phyloP scores from a whole-genome alignment of 2,797 vertebrate genomes.

The Argentina silus region DNA sequence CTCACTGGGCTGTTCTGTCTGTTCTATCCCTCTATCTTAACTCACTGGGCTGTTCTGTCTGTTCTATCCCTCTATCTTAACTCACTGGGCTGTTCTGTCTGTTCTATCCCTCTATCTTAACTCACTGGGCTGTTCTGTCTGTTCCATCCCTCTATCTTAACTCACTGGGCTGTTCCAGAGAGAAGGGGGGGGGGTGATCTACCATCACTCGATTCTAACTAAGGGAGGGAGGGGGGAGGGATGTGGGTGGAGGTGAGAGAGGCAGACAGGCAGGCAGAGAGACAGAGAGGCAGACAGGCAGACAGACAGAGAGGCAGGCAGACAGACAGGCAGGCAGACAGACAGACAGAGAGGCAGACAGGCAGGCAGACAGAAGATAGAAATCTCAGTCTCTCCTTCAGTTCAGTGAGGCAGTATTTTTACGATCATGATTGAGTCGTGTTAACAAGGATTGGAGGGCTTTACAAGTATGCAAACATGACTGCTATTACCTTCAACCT shows the following conservation, averaged over 20 bases:
- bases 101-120: too few species aligned
- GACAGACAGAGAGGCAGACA: slow-evolving; percentile 12
- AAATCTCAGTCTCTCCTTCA: not conserved
- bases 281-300: slow-evolving; percentile 3
- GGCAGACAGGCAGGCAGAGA: slow-evolving; percentile 5
- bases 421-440: slow-evolving; percentile 39
- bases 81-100: too few species aligned
- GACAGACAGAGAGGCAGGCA: not conserved
- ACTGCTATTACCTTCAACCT: slow-evolving; percentile 58
- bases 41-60: too few species aligned
- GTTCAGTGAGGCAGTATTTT: not conserved
- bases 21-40: too few species aligned
- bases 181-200: slow-evolving; percentile 7
- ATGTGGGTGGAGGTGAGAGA: slow-evolving; percentile 10
- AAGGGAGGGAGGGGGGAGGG: not conserved
- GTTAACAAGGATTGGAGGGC: slow-evolving; percentile 57
- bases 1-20: too few species aligned
- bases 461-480: slow-evolving; percentile 56
- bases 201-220: slow-evolving; percentile 31
- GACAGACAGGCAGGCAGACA: not conserved
- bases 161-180: too few species aligned
- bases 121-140: too few species aligned
- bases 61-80: too few species aligned
- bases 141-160: too few species aligned
- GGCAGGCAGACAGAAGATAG: slow-evolving; percentile 11